Evolutionary conservation across 2,797 vertebrate genomes (phyloP), one percentile per base, ranked within the genome.

Genomic region (Pitangus sulphuratus): DNA sequence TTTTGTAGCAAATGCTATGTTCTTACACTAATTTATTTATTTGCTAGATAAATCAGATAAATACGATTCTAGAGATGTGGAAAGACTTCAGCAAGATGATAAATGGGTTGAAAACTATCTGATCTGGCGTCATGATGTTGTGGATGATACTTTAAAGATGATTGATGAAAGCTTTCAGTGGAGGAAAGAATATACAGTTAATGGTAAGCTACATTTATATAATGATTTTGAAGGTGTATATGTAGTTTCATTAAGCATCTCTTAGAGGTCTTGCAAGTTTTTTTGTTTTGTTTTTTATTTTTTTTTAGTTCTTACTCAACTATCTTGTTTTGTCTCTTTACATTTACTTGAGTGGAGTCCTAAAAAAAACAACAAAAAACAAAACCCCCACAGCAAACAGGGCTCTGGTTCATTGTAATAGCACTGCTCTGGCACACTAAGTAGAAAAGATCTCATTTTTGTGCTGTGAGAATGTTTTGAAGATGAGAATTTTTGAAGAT

Each of bases 131-230:
- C 94, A 98, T 0, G 98, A 98, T 92, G 96, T 98, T 31, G 87
- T 99, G 39, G 99, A 99, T 8, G 99, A 99, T 62, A 96, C 99
- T 8, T 93, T 99, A 92, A 99, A 99, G 97, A 99, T 99, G 99
- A 99, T 99, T 17, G 99, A 99, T 96, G 99, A 99, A 84, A 99
- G 99, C 96, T 97, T 99, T 76, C 99, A 98, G 47, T 99, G 99
- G 99, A 99, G 99, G 69, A 99, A 99, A 90, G 99, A 99, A 16
- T 98, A 98, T 80, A 95, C 97, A 17, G 84, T 99, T 79, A 99
- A 99, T 78, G 99, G 99, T 99, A 98, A 97, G 98, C 62, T 78
- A 2, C 57, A 12, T 28, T 95, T 30, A n/a, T 26, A 4, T 37
- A 69, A 48, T 42, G 10, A 8, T 56, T 53, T 77, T 54, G n/a